These are phyloP conservation scores for Koerneria pararmatus DNA, from an alignment of 2,888 invertebrate genomes.

Conservation along the genomic window DNA sequence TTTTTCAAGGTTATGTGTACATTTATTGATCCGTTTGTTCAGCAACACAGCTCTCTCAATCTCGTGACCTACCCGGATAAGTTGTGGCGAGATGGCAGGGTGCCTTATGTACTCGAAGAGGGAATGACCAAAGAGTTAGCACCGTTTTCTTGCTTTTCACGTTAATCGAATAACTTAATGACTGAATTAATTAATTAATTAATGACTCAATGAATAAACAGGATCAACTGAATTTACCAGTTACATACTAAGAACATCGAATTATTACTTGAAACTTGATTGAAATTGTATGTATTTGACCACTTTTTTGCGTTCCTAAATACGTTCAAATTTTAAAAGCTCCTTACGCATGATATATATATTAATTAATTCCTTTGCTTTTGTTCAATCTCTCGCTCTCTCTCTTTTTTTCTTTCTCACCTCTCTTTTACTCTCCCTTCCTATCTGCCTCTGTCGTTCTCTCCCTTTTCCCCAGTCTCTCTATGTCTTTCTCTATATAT, in stretches of 20 bases:
- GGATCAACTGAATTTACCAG: too few relatives aligned
- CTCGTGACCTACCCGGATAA: slow-evolving; percentile 59
- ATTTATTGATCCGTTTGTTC: slow-evolving; percentile 23
- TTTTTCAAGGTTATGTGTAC: neutral
- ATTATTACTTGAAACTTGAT: too few relatives aligned
- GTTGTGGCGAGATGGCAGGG: slow-evolving; percentile 51
- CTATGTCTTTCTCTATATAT: too few relatives aligned
- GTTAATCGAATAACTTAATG: too few relatives aligned
- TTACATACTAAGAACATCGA: too few relatives aligned
- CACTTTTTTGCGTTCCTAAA: too few relatives aligned
- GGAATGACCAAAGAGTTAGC: slow-evolving; percentile 55
- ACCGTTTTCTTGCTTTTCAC: neutral
- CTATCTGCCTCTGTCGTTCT: slow-evolving; percentile 4
- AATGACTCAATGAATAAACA: too few relatives aligned
- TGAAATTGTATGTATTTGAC: too few relatives aligned
- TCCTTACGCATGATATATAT: too few relatives aligned
- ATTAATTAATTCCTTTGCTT: neutral
- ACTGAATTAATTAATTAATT: too few relatives aligned
- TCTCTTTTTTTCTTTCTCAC: neutral
- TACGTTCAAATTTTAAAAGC: too few relatives aligned
- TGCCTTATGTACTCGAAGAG: slow-evolving; percentile 59
- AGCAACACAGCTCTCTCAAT: slow-evolving; percentile 59
- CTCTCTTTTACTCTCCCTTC: neutral
- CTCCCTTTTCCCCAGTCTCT: too few relatives aligned
- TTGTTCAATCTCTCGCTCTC: neutral